Conservation (phyloP, 2,113 vertebrate genomes). For the Podocnemis expansa region DNA sequence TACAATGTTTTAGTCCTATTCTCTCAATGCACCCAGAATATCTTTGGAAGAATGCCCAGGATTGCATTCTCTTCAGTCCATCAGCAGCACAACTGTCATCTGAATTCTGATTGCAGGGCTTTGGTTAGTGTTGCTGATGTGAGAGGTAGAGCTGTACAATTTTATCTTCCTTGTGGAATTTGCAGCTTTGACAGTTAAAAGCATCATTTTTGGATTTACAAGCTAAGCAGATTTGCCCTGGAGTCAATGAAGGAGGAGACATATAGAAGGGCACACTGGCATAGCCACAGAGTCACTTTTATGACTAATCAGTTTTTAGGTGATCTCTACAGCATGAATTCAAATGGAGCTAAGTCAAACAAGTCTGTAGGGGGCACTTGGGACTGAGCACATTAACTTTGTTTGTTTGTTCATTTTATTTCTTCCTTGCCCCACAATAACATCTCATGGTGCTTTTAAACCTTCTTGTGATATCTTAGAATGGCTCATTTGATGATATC, state of each 20-base stretch:
- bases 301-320: neutral
- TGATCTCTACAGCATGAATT: neutral
- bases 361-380: neutral
- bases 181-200: neutral
- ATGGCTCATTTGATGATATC: neutral
- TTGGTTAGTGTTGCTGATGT: neutral
- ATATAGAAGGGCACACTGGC: neutral
- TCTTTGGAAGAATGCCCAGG: neutral
- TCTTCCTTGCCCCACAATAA: neutral
- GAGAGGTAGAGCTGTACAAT: neutral
- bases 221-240: neutral
- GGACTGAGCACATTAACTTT: neutral
- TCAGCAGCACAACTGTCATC: neutral
- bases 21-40: neutral
- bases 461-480: neutral
- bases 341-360: neutral
- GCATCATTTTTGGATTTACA: neutral
- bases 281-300: neutral
- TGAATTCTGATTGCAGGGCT: neutral
- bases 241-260: neutral
- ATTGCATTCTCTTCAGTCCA: neutral
- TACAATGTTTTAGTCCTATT: constrained; percentile 5
- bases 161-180: constrained; percentile 8
- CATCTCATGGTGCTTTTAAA: neutral
- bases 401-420: neutral